Percentiles rank a stretch among this genome's conserved stretches.
These are phyloP conservation scores for Philereme transversata DNA, from an alignment of 2,888 invertebrate species.

Conservation along the genomic window DNA sequence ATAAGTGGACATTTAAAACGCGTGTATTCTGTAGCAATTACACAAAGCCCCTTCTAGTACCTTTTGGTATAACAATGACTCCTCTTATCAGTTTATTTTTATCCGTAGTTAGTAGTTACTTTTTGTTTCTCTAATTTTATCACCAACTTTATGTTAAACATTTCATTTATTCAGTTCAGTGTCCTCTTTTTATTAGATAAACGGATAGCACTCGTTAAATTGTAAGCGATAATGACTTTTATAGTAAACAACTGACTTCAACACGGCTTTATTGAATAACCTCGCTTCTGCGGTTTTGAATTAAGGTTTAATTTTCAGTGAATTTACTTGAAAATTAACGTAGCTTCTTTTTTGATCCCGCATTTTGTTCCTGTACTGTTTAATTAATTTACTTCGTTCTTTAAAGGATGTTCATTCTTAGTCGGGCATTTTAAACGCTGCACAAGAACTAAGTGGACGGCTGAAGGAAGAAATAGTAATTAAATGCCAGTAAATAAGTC, in stretches of 20 bases:
- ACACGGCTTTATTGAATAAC: background rate
- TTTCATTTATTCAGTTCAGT: slow-evolving; percentile 56
- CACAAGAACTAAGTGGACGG: slow-evolving; percentile 7
- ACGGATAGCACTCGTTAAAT: slow-evolving; percentile 46
- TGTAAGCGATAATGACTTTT: slow-evolving; percentile 29
- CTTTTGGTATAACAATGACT: too few relatives aligned
- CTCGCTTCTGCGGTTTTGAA: background rate
- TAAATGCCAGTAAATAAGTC: slow-evolving; percentile 3
- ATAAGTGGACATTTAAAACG: too few relatives aligned
- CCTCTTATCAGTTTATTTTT: too few relatives aligned
- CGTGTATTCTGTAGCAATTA: too few relatives aligned
- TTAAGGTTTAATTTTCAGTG: slow-evolving; percentile 11
- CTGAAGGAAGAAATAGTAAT: slow-evolving; percentile 6
- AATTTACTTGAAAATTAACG: slow-evolving; percentile 4
- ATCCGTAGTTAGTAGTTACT: too few relatives aligned
- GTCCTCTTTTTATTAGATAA: slow-evolving; percentile 54
- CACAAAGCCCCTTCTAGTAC: too few relatives aligned
- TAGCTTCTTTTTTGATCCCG: slow-evolving; percentile 5
- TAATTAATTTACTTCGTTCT: slow-evolving; percentile 27
- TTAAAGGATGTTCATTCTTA: slow-evolving; percentile 26
- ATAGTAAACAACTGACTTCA: slow-evolving; percentile 10
- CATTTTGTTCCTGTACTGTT: slow-evolving; percentile 12
- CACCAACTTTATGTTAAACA: slow-evolving; percentile 31
- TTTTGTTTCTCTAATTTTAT: slow-evolving; percentile 4
- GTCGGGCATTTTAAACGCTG: slow-evolving; percentile 17